Evolutionary conservation across 2,888 invertebrate species (phyloP).

Genomic region (Lasioglossum villosulum): DNA sequence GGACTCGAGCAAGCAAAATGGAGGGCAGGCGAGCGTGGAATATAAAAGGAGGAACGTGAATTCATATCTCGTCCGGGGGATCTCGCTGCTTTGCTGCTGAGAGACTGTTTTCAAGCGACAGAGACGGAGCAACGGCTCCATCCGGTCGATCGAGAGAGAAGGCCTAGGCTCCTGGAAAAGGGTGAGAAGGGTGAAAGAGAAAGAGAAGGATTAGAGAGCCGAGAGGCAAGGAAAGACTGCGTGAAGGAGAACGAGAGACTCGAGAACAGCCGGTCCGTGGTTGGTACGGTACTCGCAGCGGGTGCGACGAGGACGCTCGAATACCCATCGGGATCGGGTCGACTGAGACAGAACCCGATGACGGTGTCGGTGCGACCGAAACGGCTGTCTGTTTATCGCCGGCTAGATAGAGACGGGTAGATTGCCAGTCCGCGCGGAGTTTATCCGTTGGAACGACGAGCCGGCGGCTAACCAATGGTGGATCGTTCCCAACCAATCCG

Average conservation of each 20-base stretch:
- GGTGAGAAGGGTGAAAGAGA: conserved; percentile 38
- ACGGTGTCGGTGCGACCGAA: conserved; percentile 33
- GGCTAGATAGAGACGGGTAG: conserved; percentile 36
- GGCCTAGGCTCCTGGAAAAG: conserved; percentile 3
- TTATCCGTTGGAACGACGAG: conserved; percentile 13
- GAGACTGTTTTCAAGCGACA: conserved; percentile 82
- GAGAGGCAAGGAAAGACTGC: conserved; percentile 55
- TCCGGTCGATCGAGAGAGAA: conserved; percentile 1
- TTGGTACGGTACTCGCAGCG: conserved; percentile 45
- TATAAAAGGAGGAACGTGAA: conserved; percentile 84
- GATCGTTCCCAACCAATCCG: conserved; percentile 60
- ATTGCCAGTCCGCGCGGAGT: conserved; percentile 73
- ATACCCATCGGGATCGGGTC: conserved; percentile 32
- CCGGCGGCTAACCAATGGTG: conserved; percentile 64
- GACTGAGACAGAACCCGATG: conserved; percentile 29
- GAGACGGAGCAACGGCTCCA: conserved; percentile 48
- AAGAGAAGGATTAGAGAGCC: conserved; percentile 50
- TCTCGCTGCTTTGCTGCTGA: conserved; percentile 83
- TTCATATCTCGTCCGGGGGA: conserved; percentile 84
- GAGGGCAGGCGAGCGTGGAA: conserved; percentile 84
- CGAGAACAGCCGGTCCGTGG: conserved; percentile 69
- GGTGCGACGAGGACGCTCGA: conserved; percentile 54
- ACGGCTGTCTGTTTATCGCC: conserved; percentile 19
- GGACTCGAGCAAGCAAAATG: conserved; percentile 83
- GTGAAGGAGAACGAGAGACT: conserved; percentile 56